Base-by-base conservation (phyloP, 2,888 invertebrate genomes). In the Parnassius orleans region DNA sequence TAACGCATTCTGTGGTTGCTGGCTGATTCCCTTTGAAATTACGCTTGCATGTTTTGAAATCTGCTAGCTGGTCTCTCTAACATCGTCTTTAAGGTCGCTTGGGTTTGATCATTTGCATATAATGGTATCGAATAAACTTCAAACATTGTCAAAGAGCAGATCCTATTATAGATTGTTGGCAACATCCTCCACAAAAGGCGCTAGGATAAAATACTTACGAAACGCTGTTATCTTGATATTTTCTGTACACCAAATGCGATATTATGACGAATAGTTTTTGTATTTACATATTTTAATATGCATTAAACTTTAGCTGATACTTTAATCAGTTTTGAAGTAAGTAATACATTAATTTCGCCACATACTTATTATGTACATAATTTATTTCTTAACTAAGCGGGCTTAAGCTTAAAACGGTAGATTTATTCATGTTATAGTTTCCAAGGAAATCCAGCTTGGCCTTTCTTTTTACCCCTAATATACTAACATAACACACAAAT, bases 1-100 rank as follows among this genome's bases (percentile, higher is more conserved):
- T 70, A 71, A 68, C 71, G 68, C 69, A 70, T 68, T 72, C 66
- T 68, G 72, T 63, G 70, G 71, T 69, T 66, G 61, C 43, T 64
- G 58, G 56, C 60, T 57, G 64, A 65, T 64, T 67, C 66, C 69
- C 72, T 77, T 75, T 75, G 73, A 75, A 72, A 70, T 65, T 63
- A 60, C 53, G n/a, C 51, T 47, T 43, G 56, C 48, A 47, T 68
- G 67, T 67, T 67, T 68, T 63, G 63, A 66, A 63, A 57, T 66
- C 53, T 52, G 60, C 55, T 62, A 9, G 52, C 19, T 24, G 48
- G 42, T 33, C 11, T 9, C 63, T 46, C 48, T 63, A 56, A 56
- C 59, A 15, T 47, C 44, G 48, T 53, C 50, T 57, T 51, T 42
- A 57, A 44, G 51, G 33, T 53, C 19, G 48, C 33, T 41, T 57